These are phyloP conservation scores for Argyrosomus japonicus DNA, from an alignment of 2,113 vertebrate genomes.

Conservation along the genomic window DNA sequence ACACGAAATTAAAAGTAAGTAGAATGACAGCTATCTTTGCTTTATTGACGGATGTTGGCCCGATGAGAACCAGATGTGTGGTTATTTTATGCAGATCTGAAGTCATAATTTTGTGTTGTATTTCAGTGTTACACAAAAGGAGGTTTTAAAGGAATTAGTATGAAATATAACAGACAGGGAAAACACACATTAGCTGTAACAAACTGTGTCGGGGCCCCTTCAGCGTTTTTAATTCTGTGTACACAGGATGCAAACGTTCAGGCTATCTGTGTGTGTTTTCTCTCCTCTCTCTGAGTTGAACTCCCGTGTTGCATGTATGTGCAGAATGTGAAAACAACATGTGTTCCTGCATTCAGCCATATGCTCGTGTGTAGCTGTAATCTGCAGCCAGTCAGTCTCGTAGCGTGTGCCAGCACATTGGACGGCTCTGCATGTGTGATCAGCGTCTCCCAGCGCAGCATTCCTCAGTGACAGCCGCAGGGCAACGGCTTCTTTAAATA, in stretches of 20 bases:
- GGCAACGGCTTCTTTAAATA: slow-evolving; percentile 72
- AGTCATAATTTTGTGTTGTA: not conserved
- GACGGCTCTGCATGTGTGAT: slow-evolving; percentile 27
- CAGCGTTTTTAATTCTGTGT: not conserved
- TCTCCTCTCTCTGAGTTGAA: not conserved
- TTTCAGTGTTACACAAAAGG: not conserved
- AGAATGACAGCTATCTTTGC: not conserved
- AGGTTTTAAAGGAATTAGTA: not conserved
- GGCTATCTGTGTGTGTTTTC: not conserved
- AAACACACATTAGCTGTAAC: not conserved
- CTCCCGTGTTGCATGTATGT: slow-evolving; percentile 8
- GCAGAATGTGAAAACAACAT: slow-evolving; percentile 33
- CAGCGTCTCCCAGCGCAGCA: slow-evolving; percentile 32
- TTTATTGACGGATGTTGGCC: slow-evolving; percentile 11
- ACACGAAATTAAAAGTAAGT: not conserved
- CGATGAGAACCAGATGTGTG: slow-evolving; percentile 41
- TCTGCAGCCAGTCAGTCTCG: slow-evolving; percentile 19
- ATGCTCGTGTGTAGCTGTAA: not conserved
- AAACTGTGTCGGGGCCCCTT: not conserved
- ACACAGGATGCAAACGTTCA: not conserved
- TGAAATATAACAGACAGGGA: not conserved
- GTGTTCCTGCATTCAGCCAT: slow-evolving; percentile 8
- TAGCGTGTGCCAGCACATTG: not conserved
- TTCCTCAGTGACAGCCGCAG: slow-evolving; percentile 76
- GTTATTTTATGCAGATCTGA: slow-evolving; percentile 22